Conservation (phyloP, 2,888 invertebrate genomes). For the Bellardia bayeri region DNA sequence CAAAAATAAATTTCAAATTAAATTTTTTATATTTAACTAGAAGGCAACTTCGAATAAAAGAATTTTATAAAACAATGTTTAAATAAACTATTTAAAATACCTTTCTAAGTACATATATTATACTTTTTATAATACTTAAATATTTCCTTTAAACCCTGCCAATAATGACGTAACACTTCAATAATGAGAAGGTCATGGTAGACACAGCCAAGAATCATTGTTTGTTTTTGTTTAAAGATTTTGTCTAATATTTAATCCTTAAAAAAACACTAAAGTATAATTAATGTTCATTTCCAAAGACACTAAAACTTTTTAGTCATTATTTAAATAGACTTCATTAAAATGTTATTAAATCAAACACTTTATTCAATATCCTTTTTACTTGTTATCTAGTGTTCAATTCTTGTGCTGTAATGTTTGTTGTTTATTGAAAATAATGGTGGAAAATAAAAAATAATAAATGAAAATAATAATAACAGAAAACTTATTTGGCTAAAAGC, state of each 20-base stretch:
- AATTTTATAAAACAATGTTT: no score
- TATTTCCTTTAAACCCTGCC: background rate
- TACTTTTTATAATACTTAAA: no score
- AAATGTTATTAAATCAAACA: constrained; percentile 54
- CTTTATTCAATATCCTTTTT: constrained; percentile 42
- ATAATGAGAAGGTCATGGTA: background rate
- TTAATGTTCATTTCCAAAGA: background rate
- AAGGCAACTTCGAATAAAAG: no score
- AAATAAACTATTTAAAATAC: no score
- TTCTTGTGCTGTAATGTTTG: constrained; percentile 11
- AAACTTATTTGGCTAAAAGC: constrained; percentile 68
- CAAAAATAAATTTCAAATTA: no score
- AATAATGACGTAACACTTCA: background rate
- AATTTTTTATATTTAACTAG: no score
- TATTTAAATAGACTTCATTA: constrained; percentile 44
- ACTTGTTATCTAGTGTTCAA: background rate
- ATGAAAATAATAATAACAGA: constrained; percentile 1
- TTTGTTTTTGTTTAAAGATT: no score
- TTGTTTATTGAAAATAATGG: constrained; percentile 19
- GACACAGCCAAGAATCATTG: background rate
- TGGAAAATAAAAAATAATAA: constrained; percentile 10
- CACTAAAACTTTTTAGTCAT: background rate
- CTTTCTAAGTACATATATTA: no score
- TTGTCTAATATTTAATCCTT: background rate
- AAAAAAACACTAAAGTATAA: background rate